A percentile compares a stretch with the other conserved stretches of the same genome.
Conservation (phyloP, 2,888 invertebrate species). For the Amphimallon solstitiale region DNA sequence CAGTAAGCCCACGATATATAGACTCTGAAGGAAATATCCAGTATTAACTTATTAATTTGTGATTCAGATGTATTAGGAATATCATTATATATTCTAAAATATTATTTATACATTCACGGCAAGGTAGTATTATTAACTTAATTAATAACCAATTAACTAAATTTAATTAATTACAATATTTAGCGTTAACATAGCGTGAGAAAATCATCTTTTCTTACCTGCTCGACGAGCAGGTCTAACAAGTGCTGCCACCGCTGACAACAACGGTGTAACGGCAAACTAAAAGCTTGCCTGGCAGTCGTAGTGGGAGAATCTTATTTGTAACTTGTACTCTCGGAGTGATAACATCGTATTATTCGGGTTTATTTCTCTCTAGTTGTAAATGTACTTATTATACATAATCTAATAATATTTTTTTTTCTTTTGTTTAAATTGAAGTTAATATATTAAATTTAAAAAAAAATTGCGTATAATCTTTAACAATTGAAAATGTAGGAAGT, state of each 20-base stretch:
- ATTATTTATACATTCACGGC: neutral
- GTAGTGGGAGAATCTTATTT: slow-evolving; percentile 18
- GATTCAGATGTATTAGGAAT: neutral
- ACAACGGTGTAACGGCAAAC: slow-evolving; percentile 33
- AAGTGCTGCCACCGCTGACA: slow-evolving; percentile 33
- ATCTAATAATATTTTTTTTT: no score
- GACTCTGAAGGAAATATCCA: no score
- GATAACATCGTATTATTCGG: neutral
- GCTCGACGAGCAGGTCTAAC: slow-evolving; percentile 27
- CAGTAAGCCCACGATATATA: no score
- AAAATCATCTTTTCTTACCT: neutral
- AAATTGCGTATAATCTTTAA: neutral
- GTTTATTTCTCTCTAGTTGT: neutral
- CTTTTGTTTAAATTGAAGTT: no score
- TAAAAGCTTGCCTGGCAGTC: slow-evolving; percentile 8
- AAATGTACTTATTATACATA: no score
- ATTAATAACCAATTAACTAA: slow-evolving; percentile 12
- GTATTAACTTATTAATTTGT: no score
- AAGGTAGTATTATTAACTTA: slow-evolving; percentile 15
- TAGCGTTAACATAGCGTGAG: neutral
- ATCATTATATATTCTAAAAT: slow-evolving; percentile 1
- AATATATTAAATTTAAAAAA: no score
- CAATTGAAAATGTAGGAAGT: no score
- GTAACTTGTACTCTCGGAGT: neutral
- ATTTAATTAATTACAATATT: slow-evolving; percentile 22